Percentiles rank a stretch among this genome's conserved stretches.
Evolutionary conservation across 2,113 vertebrate species (phyloP).

Genomic region (Prinia subflava): DNA sequence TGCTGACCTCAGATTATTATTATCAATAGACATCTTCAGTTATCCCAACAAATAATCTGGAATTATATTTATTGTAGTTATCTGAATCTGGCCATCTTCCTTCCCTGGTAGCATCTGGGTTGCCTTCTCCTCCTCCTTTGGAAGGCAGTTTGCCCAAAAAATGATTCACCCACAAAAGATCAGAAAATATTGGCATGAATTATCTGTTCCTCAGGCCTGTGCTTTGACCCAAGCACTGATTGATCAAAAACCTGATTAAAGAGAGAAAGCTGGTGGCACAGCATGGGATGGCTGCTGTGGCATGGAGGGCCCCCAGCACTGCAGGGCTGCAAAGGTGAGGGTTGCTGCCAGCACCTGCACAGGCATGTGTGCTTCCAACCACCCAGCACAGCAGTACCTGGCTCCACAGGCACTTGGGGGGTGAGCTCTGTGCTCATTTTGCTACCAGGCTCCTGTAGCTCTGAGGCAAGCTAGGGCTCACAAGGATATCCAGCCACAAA

Average conservation of each 20-base stretch:
- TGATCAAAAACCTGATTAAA: not conserved
- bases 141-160: constrained; percentile 19
- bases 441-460: not conserved
- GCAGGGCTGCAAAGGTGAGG: not conserved
- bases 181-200: not conserved
- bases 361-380: not conserved
- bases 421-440: fast-evolving
- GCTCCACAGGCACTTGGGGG: fast-evolving
- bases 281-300: not conserved
- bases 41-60: not conserved
- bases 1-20: not conserved
- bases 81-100: constrained; percentile 35
- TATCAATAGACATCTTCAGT: not conserved
- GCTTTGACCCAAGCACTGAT: not conserved
- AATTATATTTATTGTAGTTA: constrained; percentile 24
- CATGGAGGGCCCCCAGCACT: not conserved
- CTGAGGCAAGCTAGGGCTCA: not conserved
- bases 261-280: not conserved
- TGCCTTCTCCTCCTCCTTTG: not conserved
- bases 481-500: not conserved
- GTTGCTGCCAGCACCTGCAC: not conserved
- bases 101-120: not conserved
- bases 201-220: not conserved
- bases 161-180: constrained; percentile 15
- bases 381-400: not conserved